Base-by-base conservation (phyloP, 2,113 vertebrate species). In the Herpailurus yagouaroundi region DNA sequence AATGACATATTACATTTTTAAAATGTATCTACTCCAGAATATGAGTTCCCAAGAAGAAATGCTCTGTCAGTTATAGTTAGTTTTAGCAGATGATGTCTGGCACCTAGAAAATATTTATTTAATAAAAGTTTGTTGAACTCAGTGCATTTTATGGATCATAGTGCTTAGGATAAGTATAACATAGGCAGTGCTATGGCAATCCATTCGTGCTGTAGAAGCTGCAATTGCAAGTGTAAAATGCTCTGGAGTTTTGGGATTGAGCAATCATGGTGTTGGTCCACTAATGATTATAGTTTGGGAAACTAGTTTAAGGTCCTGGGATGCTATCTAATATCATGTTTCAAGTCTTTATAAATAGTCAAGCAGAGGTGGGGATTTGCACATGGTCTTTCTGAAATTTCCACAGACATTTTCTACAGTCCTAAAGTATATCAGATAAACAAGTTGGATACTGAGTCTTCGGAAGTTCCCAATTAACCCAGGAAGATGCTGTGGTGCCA, bases 61-160 rank as follows among this genome's bases (percentile, higher is more conserved):
- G 69, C 27, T 41, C 19, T 63, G 33, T 81, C 29, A 63, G 15
- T 52, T 88, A 48, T 31, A 87, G 29, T 74, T 83, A 76, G 48
- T 77, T 83, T 81, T 63, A 92, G 52, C 13, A 63, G 66, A 89
- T 93, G 33, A 81, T 48, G 7, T 79, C 77, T 95, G 66, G 27
- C 50, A 52, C 16, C n/a, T 25, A 63, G 36, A 66, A 71, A 91
- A 91, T 76, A 94, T 33, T 71, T 88, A 68, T 45, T 93, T 76
- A 96, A 60, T 95, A 41, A 60, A 95, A 76, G 13, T 68, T 89
- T 71, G 29, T 94, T 52, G 21, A 87, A 80, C 25, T 73, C 31
- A 71, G 4, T 55, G 3, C 9, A 84, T 29, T 91, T 85, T 91
- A 77, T 81, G 33, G 31, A 69, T 52, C 64, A 50, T 68, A 15